These are phyloP conservation scores for Cricetomys ansorgei DNA, from an alignment of 2,113 vertebrate genomes.

Conservation along the genomic window DNA sequence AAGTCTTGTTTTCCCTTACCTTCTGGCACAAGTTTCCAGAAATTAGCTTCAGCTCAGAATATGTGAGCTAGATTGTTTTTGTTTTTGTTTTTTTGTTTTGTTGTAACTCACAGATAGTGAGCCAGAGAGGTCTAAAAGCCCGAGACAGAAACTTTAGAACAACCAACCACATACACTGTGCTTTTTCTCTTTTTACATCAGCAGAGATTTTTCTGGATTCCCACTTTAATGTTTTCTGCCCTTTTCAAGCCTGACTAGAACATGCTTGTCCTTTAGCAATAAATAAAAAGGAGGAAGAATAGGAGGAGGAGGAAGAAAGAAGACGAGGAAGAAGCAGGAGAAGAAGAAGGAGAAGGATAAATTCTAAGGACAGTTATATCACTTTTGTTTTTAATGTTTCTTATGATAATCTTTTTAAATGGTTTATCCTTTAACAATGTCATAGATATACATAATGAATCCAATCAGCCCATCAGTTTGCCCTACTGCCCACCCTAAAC, in stretches of 20 bases:
- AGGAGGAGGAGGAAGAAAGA: too few species aligned
- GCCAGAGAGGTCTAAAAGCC: not conserved
- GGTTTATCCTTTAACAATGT: not conserved
- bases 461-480: not conserved
- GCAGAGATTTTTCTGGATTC: not conserved
- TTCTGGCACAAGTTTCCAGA: not conserved
- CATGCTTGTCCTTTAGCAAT: not conserved
- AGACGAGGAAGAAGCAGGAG: too few species aligned
- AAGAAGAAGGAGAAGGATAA: too few species aligned
- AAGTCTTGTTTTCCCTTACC: slow-evolving; percentile 22
- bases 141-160: slow-evolving; percentile 27
- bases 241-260: not conserved
- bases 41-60: not conserved
- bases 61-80: slow-evolving; percentile 5
- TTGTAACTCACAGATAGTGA: not conserved
- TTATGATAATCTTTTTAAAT: not conserved
- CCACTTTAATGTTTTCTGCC: not conserved
- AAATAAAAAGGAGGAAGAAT: too few species aligned
- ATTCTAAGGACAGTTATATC: not conserved
- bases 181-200: not conserved
- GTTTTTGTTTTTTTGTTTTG: too few species aligned
- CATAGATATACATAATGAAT: not conserved
- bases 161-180: not conserved
- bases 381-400: not conserved
- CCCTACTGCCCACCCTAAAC: not conserved